Evolutionary conservation across 2,888 invertebrate species (phyloP).

Genomic region (Galeruca laticollis): DNA sequence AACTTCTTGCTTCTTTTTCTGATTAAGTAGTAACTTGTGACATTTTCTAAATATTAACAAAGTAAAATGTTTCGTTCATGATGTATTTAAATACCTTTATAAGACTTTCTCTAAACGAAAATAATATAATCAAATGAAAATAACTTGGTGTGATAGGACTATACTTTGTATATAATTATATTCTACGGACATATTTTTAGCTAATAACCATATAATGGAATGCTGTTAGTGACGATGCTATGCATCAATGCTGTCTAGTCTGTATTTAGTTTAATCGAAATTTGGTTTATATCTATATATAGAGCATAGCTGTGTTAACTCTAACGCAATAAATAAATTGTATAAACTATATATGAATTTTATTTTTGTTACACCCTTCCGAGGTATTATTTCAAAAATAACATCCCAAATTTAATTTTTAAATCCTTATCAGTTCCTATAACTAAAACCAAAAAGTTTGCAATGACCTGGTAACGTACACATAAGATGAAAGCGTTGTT

Average conservation of each 20-base stretch:
- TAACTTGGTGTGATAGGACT: conserved; percentile 46
- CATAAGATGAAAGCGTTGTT: no score
- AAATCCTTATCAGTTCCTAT: no score
- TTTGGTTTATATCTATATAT: conserved; percentile 44
- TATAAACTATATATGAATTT: conserved; percentile 28
- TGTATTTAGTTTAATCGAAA: conserved; percentile 59
- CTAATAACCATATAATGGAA: conserved; percentile 61
- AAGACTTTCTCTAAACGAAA: conserved; percentile 6
- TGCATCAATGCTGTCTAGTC: conserved; percentile 65
- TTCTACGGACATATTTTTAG: conserved; percentile 46
- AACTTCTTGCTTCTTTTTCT: no score
- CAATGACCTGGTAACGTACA: no score
- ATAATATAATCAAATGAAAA: conserved; percentile 30
- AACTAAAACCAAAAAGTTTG: no score
- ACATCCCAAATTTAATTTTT: no score
- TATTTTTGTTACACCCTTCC: background rate
- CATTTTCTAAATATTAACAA: no score
- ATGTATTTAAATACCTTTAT: background rate
- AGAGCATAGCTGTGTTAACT: conserved; percentile 53
- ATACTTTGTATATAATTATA: conserved; percentile 41
- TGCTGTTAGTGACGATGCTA: conserved; percentile 62
- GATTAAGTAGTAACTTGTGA: no score
- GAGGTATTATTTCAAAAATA: background rate
- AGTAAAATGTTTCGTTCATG: no score
- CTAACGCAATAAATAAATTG: conserved; percentile 48